Base-by-base conservation (phyloP, 2,113 vertebrate species). In the Abramis brama region DNA sequence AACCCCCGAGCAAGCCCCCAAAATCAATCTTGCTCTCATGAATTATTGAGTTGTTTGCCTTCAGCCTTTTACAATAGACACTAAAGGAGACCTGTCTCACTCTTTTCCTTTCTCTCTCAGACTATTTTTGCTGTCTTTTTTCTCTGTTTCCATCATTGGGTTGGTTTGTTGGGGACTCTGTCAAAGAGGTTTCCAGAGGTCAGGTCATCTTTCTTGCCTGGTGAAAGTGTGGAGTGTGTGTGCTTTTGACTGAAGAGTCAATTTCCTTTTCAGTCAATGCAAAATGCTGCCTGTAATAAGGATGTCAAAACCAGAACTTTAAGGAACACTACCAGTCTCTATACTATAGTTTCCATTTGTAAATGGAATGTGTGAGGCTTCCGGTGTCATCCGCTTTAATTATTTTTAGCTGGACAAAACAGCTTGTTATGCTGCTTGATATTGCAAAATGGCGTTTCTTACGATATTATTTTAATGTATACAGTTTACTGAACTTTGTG, bases 41-140 rank as follows among this genome's bases (percentile, higher is more conserved):
- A 95, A 96, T 96, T 96, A 96, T 94, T 95, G 93, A 94, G 90
- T 92, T 93, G 92, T 95, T 96, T 95, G 93, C 92, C 92, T 90
- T 94, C 90, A 88, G 89, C 93, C 92, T 91, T 88, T 92, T 87
- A 91, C 77, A 23, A 94, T 93, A 92, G 91, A 93, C 92, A 90
- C 83, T 52, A 90, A 89, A 83, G 79, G 60, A 90, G 85, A 70
- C 83, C 62, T 86, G 70, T 77, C 43, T 71, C 68, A 80, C 60
- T 47, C 78, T 64, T 80, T 71, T 52, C 78, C 64, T 81, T 30
- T 79, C 60, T 84, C 74, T 45, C n/a, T 30, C 50, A 39, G 25
- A 70, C 47, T 57, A 55, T 52, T 77, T 76, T 71, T n/a, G 79
- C 15, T 78, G 50, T 57, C 19, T 25, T 10, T 30, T 78, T 33